Evolutionary conservation across 2,888 invertebrate genomes (phyloP).

Genomic region (Meganola albula): DNA sequence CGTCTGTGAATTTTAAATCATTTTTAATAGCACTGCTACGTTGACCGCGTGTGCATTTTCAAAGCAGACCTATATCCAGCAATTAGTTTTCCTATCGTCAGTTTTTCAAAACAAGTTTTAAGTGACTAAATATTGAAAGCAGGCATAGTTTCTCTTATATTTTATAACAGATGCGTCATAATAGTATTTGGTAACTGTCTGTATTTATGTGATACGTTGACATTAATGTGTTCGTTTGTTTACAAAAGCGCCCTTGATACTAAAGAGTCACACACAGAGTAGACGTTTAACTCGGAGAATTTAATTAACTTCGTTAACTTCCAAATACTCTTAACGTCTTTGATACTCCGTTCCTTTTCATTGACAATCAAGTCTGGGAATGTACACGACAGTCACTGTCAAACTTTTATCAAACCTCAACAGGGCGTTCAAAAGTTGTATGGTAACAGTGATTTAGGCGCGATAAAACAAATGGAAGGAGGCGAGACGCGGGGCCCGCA

Average conservation of each 20-base stretch:
- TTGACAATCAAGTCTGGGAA: constrained; percentile 59
- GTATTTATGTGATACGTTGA: constrained; percentile 65
- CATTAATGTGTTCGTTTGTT: constrained; percentile 70
- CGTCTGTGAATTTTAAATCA: constrained; percentile 75
- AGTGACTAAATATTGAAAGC: constrained; percentile 23
- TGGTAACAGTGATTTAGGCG: constrained; percentile 71
- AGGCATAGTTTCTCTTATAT: constrained; percentile 35
- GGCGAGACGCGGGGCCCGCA: constrained; percentile 56
- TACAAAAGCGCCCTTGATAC: constrained; percentile 70
- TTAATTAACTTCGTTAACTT: constrained; percentile 78
- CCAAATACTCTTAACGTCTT: constrained; percentile 77
- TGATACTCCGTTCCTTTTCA: constrained; percentile 68
- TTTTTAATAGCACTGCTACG: constrained; percentile 59
- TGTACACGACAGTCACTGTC: constrained; percentile 67
- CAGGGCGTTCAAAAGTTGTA: constrained; percentile 50
- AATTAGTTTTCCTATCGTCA: constrained; percentile 48
- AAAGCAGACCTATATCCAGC: constrained; percentile 46
- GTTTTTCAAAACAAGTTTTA: constrained; percentile 15
- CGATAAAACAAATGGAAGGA: constrained; percentile 70
- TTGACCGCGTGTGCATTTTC: constrained; percentile 35
- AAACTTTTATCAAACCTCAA: constrained; percentile 66
- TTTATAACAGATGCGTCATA: constrained; percentile 47
- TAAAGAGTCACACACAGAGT: constrained; percentile 61
- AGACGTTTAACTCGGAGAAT: constrained; percentile 69
- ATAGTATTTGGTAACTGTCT: constrained; percentile 59